Percentiles rank a stretch among this genome's conserved stretches.
These are phyloP conservation scores for Leptoclinus maculatus DNA, from an alignment of 2,797 vertebrate genomes.

Conservation along the genomic window DNA sequence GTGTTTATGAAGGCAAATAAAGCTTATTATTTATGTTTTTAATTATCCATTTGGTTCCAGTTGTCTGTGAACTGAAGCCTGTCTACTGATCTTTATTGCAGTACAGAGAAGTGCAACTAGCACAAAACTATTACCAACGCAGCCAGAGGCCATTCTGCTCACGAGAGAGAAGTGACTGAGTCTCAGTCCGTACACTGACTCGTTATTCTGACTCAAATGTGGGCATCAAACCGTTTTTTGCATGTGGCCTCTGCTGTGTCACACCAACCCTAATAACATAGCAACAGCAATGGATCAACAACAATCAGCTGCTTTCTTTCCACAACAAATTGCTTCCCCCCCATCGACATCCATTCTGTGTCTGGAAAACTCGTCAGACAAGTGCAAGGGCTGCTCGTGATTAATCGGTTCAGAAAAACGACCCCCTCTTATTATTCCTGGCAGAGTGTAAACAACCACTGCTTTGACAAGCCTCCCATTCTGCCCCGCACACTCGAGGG, in stretches of 20 bases:
- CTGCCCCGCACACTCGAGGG: constrained; percentile 70
- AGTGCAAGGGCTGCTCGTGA: constrained; percentile 71
- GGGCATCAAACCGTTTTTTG: constrained; percentile 30
- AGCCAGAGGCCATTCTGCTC: constrained; percentile 5
- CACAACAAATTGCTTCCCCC: constrained; percentile 70
- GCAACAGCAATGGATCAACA: constrained; percentile 54
- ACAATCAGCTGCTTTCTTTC: constrained; percentile 76
- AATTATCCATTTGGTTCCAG: constrained; percentile 62
- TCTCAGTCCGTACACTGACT: not conserved
- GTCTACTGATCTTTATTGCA: constrained; percentile 62
- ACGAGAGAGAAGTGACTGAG: constrained; percentile 6
- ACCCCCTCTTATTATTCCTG: constrained; percentile 75
- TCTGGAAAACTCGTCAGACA: constrained; percentile 71
- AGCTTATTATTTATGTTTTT: constrained; percentile 38
- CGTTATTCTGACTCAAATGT: constrained; percentile 30
- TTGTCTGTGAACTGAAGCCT: constrained; percentile 60
- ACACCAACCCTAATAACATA: constrained; percentile 48
- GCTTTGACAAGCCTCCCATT: constrained; percentile 79
- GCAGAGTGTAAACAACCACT: constrained; percentile 80
- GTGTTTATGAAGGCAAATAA: constrained; percentile 54
- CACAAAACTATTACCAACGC: constrained; percentile 3
- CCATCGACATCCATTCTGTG: constrained; percentile 62
- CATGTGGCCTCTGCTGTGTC: constrained; percentile 51
- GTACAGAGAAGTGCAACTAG: constrained; percentile 42
- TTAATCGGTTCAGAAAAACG: constrained; percentile 78